phyloP scores from a whole-genome alignment of 1,140 invertebrate species.

The Caenorhabditis inopinata region DNA sequence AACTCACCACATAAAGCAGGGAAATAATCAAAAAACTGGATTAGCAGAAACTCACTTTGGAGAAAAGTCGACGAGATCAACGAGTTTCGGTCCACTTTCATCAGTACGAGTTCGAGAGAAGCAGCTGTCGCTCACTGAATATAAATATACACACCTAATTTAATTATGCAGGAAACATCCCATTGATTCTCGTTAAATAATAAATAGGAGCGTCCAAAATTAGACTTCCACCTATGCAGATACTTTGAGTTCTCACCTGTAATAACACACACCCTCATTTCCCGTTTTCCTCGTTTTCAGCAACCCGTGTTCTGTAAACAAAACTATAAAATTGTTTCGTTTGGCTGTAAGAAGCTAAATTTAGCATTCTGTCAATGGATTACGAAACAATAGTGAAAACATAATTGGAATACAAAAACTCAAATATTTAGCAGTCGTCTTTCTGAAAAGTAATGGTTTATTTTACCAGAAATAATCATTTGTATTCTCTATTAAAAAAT shows the following conservation, averaged over 20 bases:
- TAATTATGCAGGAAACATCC: too few species aligned
- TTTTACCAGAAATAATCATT: too few species aligned
- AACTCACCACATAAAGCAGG: neutral
- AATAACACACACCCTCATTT: constrained; percentile 16
- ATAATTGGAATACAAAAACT: too few species aligned
- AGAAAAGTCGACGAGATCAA: neutral
- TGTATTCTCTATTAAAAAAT: too few species aligned
- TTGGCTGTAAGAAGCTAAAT: neutral
- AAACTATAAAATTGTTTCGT: constrained; percentile 4
- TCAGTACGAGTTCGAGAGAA: constrained; percentile 3
- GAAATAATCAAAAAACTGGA: neutral
- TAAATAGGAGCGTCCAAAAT: too few species aligned
- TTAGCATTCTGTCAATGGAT: neutral
- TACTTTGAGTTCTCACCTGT: constrained; percentile 25
- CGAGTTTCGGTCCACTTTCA: constrained; percentile 26
- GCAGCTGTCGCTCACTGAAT: constrained; percentile 27
- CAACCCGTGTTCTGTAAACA: constrained; percentile 23
- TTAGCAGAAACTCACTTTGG: neutral
- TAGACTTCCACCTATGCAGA: neutral
- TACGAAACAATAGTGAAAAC: too few species aligned
- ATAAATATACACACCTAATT: too few species aligned
- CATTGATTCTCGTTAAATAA: too few species aligned
- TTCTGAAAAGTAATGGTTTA: too few species aligned
- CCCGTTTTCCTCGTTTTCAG: neutral
- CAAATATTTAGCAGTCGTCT: too few species aligned